Base-by-base conservation (phyloP, 1,140 invertebrate genomes). In the Charaxes varanes region DNA sequence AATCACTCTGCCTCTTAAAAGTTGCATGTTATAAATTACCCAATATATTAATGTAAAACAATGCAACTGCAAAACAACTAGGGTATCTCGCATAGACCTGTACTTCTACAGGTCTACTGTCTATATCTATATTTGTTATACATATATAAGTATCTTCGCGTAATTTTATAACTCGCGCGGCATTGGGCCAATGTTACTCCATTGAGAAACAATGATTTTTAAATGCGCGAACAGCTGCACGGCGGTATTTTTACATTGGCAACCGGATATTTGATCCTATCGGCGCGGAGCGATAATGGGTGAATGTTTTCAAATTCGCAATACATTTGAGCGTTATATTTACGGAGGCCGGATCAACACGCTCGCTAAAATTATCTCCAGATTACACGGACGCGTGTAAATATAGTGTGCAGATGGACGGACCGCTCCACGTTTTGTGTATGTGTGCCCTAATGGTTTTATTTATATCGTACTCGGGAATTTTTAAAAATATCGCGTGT, bases 401-500 rank as follows among this genome's bases (percentile, higher is more conserved):
- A 67, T 69, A 67, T 69, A 67, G 57, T 56, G 44, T 56, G 49
- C 61, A 47, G 56, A 58, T 54, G 60, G 46, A 58, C 50, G 56
- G 50, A 46, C 43, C 42, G 54, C 34, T 43, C 11, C 38, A 21
- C 27, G 36, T 51, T 61, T 46, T 58, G 44, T 60, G 52, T 57
- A 49, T 51, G 53, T 59, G 41, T 59, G 40, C 49, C 40, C 43
- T 35, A 46, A 32, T 53, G 27, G 38, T 42, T 62, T 64, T 76
- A 72, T 70, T 70, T 67, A 70, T 76, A 72, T 30, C 54, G 47
- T 40, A 44, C 50, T 53, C 56, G 53, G 52, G 57, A 62, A 57
- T 67, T 69, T 70, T 67, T 67, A 71, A 63, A 71, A 69, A 69
- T 69, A 73, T 44, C 43, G 37, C 41, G 44, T 28, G 51, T 48